A percentile compares a stretch with the other conserved stretches of the same genome.
phyloP scores from a whole-genome alignment of 2,888 invertebrate species.

The Xestoiulus laeticollis region DNA sequence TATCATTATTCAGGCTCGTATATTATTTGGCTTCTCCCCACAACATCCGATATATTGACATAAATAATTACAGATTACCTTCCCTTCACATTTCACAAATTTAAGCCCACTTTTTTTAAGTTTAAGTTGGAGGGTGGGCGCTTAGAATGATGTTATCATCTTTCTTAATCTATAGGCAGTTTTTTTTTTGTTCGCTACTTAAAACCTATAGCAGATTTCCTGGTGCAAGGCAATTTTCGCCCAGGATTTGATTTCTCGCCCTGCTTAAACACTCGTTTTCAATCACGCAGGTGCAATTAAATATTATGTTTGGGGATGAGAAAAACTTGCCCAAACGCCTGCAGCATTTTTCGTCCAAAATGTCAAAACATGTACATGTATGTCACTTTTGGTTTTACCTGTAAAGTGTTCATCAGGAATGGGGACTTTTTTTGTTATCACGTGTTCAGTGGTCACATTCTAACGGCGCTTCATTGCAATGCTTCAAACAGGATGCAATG shows the following conservation, averaged over 20 bases:
- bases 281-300: conserved; percentile 19
- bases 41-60: conserved; percentile 21
- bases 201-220: background rate
- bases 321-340: no score
- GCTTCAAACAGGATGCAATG: no score
- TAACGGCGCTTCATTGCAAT: no score
- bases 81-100: background rate
- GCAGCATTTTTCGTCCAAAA: no score
- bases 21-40: conserved; percentile 20
- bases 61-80: conserved; percentile 15
- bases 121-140: conserved; percentile 4
- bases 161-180: background rate
- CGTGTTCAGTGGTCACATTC: no score
- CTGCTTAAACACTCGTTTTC: background rate
- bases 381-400: no score
- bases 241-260: conserved; percentile 17
- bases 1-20: conserved; percentile 22
- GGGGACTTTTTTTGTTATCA: no score
- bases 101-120: background rate
- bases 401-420: no score
- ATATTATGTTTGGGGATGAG: background rate
- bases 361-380: no score
- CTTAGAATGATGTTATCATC: background rate
- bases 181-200: background rate
- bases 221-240: conserved; percentile 18